A percentile compares a stretch with the other conserved stretches of the same genome.
Conservation (phyloP, 2,113 vertebrate species). For the Microcebus ravelobensis region DNA sequence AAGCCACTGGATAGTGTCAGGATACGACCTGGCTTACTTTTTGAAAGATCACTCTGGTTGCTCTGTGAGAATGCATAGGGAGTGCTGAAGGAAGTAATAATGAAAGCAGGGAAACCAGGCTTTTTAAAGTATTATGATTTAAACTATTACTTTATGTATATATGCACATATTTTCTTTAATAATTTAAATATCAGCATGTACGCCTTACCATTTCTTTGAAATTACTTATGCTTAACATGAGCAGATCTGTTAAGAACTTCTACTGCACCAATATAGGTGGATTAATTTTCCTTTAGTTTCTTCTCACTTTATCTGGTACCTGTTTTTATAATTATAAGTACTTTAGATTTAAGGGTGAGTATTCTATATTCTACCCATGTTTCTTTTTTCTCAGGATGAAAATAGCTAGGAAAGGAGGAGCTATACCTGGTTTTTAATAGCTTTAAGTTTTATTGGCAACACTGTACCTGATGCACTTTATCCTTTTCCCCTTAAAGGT, state of each 20-base stretch:
- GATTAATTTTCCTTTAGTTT: background rate
- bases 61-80: background rate
- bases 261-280: background rate
- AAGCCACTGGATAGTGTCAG: background rate
- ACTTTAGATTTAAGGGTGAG: background rate
- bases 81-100: background rate
- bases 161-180: background rate
- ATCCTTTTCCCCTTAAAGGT: background rate
- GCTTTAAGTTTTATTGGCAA: background rate
- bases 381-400: background rate
- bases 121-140: background rate
- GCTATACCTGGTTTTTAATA: background rate
- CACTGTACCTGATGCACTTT: background rate
- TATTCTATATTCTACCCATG: background rate
- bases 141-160: background rate
- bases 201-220: constrained; percentile 11
- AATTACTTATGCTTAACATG: background rate
- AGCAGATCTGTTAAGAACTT: background rate
- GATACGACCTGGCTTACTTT: background rate
- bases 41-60: background rate
- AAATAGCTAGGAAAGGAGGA: background rate
- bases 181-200: background rate
- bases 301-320: background rate
- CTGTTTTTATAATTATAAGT: background rate
- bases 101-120: background rate